These are phyloP conservation scores for Centropyge bicolor DNA, from an alignment of 2,797 vertebrate genomes.

Conservation along the genomic window DNA sequence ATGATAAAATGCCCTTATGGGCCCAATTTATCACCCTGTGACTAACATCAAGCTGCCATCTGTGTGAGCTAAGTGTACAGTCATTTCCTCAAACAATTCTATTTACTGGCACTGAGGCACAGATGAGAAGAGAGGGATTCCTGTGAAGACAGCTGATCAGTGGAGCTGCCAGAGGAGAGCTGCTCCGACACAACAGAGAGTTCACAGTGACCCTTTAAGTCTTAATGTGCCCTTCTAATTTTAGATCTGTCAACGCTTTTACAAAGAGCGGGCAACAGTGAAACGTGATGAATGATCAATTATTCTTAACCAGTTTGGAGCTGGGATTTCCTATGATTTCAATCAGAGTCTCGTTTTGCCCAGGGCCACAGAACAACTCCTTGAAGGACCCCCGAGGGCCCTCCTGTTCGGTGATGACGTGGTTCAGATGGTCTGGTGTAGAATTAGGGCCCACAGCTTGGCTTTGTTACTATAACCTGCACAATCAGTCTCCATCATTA, in stretches of 20 bases:
- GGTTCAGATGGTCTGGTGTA: neutral
- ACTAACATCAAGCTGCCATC: slow-evolving; percentile 5
- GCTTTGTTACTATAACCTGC: slow-evolving; percentile 17
- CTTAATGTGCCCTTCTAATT: neutral
- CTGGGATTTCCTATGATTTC: neutral
- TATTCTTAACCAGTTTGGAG: neutral
- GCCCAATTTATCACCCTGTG: neutral
- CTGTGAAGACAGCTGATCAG: slow-evolving; percentile 27
- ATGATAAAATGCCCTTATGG: neutral
- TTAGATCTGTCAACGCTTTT: neutral
- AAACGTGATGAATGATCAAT: neutral
- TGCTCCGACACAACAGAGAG: neutral
- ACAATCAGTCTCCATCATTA: slow-evolving; percentile 29
- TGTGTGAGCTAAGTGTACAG: slow-evolving; percentile 5
- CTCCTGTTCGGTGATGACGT: neutral
- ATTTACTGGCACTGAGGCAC: slow-evolving; percentile 1
- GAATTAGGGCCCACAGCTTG: neutral
- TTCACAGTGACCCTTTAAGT: neutral
- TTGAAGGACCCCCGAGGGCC: neutral
- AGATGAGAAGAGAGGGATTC: slow-evolving; percentile 17
- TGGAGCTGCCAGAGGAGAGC: slow-evolving; percentile 20
- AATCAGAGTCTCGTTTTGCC: neutral
- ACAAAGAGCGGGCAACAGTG: neutral
- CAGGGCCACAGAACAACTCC: neutral
- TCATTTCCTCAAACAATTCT: slow-evolving; percentile 9